These are phyloP conservation scores for Daktulosphaira vitifoliae DNA, from an alignment of 1,140 invertebrate species.

Conservation along the genomic window DNA sequence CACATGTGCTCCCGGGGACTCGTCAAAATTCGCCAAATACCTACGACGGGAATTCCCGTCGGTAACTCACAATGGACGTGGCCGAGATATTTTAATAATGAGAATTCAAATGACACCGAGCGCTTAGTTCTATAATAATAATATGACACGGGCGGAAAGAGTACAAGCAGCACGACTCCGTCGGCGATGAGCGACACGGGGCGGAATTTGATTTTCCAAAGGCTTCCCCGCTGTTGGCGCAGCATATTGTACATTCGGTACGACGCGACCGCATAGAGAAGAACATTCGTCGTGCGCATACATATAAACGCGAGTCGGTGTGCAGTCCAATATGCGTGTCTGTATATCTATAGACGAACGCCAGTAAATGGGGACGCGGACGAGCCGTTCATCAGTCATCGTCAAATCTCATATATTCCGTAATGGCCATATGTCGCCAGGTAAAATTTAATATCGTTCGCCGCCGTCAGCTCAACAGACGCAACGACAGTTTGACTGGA, in stretches of 20 bases:
- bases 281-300: not conserved
- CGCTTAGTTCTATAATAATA: not conserved
- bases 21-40: slow-evolving; percentile 28
- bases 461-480: not conserved
- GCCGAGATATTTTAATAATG: slow-evolving; percentile 23
- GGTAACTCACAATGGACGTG: not conserved
- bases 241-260: not conserved
- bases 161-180: no score
- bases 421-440: slow-evolving; percentile 34
- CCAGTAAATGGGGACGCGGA: not conserved
- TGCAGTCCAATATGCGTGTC: no score
- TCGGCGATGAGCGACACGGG: not conserved
- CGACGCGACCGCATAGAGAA: not conserved
- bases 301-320: not conserved
- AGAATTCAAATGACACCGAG: slow-evolving; percentile 1
- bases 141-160: not conserved
- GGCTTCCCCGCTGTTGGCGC: no score
- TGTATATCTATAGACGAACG: not conserved
- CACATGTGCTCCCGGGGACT: no score
- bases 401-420: slow-evolving; percentile 34
- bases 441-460: slow-evolving; percentile 36
- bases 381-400: slow-evolving; percentile 34
- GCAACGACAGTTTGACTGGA: slow-evolving; percentile 28
- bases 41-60: slow-evolving; percentile 7
- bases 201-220: slow-evolving; percentile 28